Conservation (phyloP, 2,113 vertebrate genomes). For the Tychaedon coryphoeus region DNA sequence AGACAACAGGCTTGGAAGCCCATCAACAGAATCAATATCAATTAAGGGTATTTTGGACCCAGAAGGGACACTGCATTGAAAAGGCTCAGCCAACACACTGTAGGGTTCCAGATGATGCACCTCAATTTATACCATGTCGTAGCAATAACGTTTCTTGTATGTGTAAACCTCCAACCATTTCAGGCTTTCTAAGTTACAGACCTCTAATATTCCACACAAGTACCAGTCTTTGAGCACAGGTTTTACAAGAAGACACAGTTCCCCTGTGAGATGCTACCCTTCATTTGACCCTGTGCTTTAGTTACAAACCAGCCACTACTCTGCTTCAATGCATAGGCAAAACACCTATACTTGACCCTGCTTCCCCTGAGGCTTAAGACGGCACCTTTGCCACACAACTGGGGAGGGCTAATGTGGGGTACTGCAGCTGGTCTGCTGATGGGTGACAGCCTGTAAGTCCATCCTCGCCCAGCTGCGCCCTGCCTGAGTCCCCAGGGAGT, state of each 20-base stretch:
- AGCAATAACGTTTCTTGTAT: background rate
- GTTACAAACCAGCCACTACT: background rate
- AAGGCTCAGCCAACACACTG: background rate
- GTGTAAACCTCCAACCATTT: background rate
- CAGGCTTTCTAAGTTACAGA: background rate
- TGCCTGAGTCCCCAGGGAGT: background rate
- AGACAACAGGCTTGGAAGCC: background rate
- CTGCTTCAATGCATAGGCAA: background rate
- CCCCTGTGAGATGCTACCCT: background rate
- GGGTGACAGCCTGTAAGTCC: background rate
- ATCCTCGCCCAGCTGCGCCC: accelerated
- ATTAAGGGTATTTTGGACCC: conserved; percentile 12
- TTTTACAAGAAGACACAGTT: background rate
- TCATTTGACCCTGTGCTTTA: accelerated
- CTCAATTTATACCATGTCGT: background rate
- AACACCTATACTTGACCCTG: background rate
- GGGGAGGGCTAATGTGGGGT: background rate
- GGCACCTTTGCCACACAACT: background rate
- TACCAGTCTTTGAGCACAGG: background rate
- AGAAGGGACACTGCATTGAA: conserved; percentile 9
- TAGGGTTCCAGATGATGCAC: background rate
- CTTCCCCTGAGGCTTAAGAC: background rate
- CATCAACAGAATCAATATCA: conserved; percentile 37
- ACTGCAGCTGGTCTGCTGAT: background rate
- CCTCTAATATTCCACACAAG: background rate